A percentile compares a stretch with the other conserved stretches of the same genome.
These are phyloP conservation scores for Pristionchus pacificus DNA, from an alignment of 1,140 invertebrate genomes.

Conservation along the genomic window DNA sequence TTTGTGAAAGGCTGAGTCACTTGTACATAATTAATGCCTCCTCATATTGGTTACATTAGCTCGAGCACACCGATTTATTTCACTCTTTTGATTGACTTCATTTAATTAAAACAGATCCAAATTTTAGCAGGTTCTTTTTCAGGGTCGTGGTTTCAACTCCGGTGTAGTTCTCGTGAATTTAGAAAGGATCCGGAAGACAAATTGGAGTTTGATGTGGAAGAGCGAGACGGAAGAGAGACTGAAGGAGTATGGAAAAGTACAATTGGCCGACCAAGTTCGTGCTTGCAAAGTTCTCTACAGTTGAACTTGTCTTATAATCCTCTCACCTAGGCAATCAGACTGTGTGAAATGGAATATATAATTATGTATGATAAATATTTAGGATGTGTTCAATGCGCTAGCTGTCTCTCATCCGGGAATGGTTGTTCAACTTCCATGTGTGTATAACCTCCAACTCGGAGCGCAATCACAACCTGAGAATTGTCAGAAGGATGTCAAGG, in stretches of 20 bases:
- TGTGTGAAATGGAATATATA: too few species aligned
- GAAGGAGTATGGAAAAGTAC: neutral
- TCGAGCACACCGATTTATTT: too few species aligned
- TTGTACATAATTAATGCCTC: too few species aligned
- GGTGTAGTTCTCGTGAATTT: constrained; percentile 7
- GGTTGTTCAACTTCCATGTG: neutral
- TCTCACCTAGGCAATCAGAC: too few species aligned
- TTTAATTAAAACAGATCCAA: neutral
- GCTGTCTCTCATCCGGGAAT: neutral
- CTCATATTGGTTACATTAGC: too few species aligned
- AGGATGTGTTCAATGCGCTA: constrained; percentile 15
- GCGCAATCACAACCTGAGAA: neutral
- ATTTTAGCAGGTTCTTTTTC: neutral
- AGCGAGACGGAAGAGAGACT: neutral
- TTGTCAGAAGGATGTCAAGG: too few species aligned
- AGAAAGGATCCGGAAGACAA: neutral
- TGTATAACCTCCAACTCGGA: constrained; percentile 19
- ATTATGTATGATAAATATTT: too few species aligned
- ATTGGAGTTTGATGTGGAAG: neutral
- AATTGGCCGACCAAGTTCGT: constrained; percentile 8
- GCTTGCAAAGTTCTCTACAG: neutral
- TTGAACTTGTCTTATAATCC: too few species aligned
- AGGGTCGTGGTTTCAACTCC: constrained; percentile 16
- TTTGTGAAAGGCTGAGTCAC: too few species aligned
- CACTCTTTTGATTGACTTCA: too few species aligned